A percentile compares a stretch with the other conserved stretches of the same genome.
phyloP scores from a whole-genome alignment of 2,888 invertebrate species.

The Lacanobia wlatinum region DNA sequence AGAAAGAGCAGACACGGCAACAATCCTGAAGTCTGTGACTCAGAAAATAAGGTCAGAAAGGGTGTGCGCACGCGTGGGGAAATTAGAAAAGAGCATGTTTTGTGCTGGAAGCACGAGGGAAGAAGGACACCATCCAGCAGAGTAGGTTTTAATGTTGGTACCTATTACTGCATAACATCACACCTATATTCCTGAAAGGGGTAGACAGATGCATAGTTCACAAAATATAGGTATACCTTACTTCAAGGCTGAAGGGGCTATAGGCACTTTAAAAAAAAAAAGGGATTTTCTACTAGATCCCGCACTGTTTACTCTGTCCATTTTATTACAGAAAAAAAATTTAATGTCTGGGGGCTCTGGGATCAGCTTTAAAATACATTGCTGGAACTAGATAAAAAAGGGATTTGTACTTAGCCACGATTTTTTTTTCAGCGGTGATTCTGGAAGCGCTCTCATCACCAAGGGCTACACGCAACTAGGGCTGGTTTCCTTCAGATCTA shows the following conservation, averaged over 20 bases:
- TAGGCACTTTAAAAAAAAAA: too few species aligned
- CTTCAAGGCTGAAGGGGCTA: too few species aligned
- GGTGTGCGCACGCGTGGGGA: constrained; percentile 12
- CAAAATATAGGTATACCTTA: not conserved
- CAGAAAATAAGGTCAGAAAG: constrained; percentile 27
- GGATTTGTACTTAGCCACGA: too few species aligned
- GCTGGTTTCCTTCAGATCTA: constrained; percentile 72
- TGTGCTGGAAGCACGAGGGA: constrained; percentile 71
- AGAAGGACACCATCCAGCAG: constrained; percentile 24
- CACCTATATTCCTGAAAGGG: not conserved
- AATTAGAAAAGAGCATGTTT: constrained; percentile 68
- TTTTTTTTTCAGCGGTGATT: constrained; percentile 76
- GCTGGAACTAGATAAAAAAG: too few species aligned
- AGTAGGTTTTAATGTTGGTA: not conserved
- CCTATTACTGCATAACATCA: too few species aligned
- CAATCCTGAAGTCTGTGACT: constrained; percentile 8
- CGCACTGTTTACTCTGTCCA: too few species aligned
- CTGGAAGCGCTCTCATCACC: constrained; percentile 74
- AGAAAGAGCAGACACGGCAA: constrained; percentile 4
- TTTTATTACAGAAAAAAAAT: too few species aligned
- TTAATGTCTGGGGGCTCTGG: too few species aligned
- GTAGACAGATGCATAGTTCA: not conserved
- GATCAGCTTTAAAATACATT: too few species aligned
- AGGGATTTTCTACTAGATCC: too few species aligned
- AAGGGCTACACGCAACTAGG: constrained; percentile 69